A percentile compares a stretch with the other conserved stretches of the same genome.
These are phyloP conservation scores for Marasmarcha lunaedactyla DNA, from an alignment of 2,888 invertebrate species.

Conservation along the genomic window DNA sequence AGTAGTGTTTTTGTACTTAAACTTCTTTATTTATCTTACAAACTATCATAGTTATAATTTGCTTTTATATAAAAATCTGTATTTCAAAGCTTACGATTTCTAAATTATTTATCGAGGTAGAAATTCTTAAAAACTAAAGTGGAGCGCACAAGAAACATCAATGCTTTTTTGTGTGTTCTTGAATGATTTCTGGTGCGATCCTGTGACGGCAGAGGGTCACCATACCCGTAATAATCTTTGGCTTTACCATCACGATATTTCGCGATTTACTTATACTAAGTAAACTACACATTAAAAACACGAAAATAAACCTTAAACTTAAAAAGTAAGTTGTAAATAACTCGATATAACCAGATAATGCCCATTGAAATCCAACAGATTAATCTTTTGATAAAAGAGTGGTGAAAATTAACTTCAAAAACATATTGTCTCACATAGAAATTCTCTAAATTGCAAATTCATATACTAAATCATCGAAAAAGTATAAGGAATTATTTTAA, in stretches of 20 bases:
- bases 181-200: constrained; percentile 30
- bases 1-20: constrained; percentile 68
- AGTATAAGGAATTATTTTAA: no score
- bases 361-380: no score
- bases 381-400: no score
- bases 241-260: constrained; percentile 70
- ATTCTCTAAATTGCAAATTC: no score
- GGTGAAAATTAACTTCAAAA: no score
- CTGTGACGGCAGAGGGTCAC: constrained; percentile 71
- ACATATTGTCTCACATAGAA: no score
- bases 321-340: constrained; percentile 17
- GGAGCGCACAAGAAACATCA: constrained; percentile 32
- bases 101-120: constrained; percentile 67
- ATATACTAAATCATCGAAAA: no score
- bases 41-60: constrained; percentile 48
- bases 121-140: constrained; percentile 53
- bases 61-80: constrained; percentile 65
- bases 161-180: constrained; percentile 22
- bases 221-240: constrained; percentile 71
- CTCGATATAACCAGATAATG: background rate
- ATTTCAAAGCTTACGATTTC: constrained; percentile 38
- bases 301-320: constrained; percentile 33
- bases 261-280: constrained; percentile 44
- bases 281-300: constrained; percentile 30
- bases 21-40: constrained; percentile 48